These are phyloP conservation scores for Echiichthys vipera DNA, from an alignment of 2,797 vertebrate species.

Conservation along the genomic window DNA sequence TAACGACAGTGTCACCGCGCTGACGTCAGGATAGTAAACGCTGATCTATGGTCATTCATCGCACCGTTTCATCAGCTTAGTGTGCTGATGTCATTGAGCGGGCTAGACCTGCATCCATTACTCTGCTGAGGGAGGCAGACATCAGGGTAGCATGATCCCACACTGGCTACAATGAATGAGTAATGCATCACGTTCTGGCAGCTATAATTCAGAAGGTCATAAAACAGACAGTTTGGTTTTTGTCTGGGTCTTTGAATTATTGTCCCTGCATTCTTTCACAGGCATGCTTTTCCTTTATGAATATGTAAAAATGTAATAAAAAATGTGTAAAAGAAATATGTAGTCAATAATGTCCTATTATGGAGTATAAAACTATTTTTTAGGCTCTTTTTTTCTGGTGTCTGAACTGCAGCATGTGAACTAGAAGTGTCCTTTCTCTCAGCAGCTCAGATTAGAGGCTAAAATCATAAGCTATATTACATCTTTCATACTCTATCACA, in stretches of 20 bases:
- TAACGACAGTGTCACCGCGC: slow-evolving; percentile 49
- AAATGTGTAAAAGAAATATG: slow-evolving; percentile 25
- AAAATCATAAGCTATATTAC: slow-evolving; percentile 71
- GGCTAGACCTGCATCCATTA: slow-evolving; percentile 68
- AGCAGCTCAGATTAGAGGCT: slow-evolving; percentile 63
- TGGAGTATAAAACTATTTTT: slow-evolving; percentile 14
- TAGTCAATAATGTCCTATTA: slow-evolving; percentile 20
- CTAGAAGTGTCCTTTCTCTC: slow-evolving; percentile 39
- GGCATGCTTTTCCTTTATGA: slow-evolving; percentile 13
- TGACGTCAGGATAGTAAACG: slow-evolving; percentile 76
- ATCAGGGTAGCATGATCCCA: slow-evolving; percentile 64
- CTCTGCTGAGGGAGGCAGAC: slow-evolving; percentile 62
- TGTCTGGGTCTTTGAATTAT: slow-evolving; percentile 60
- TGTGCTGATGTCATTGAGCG: slow-evolving; percentile 74
- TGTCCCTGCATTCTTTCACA: slow-evolving; percentile 24
- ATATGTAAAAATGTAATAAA: slow-evolving; percentile 37
- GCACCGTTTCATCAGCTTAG: slow-evolving; percentile 59
- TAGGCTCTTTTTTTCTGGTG: background rate
- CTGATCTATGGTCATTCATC: slow-evolving; percentile 72
- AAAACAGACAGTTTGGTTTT: slow-evolving; percentile 69
- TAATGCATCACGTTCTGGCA: slow-evolving; percentile 59
- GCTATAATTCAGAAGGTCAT: slow-evolving; percentile 69
- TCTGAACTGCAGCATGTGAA: slow-evolving; percentile 37
- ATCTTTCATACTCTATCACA: slow-evolving; percentile 57
- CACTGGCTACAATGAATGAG: slow-evolving; percentile 61